phyloP scores from a whole-genome alignment of 2,888 invertebrate genomes.

The Troides oblongomaculatus region DNA sequence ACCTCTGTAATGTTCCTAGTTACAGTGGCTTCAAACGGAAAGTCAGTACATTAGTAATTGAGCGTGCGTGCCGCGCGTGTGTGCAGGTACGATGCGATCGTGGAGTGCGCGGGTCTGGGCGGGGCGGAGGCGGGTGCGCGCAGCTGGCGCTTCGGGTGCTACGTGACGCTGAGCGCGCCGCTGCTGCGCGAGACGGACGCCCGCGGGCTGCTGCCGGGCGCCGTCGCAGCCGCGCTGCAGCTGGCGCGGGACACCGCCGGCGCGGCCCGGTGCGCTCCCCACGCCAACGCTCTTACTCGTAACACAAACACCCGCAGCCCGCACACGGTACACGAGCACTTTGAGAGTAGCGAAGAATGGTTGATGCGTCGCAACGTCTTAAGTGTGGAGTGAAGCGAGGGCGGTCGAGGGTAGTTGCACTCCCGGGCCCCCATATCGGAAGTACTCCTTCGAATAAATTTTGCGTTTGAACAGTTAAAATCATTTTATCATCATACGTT shows the following conservation, averaged over 20 bases:
- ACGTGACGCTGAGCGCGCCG: conserved; percentile 91
- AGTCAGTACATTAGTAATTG: too few relatives aligned
- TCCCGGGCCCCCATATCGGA: background rate
- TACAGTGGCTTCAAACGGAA: too few relatives aligned
- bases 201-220: conserved; percentile 84
- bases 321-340: too few relatives aligned
- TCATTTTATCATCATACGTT: too few relatives aligned
- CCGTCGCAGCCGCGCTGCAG: conserved; percentile 72
- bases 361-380: too few relatives aligned
- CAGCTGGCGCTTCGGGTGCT: conserved; percentile 83
- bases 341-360: too few relatives aligned
- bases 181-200: conserved; percentile 88
- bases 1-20: too few relatives aligned
- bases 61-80: conserved; percentile 59
- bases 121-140: conserved; percentile 78
- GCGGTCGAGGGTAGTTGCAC: too few relatives aligned
- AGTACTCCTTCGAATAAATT: background rate
- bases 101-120: conserved; percentile 91
- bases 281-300: conserved; percentile 39
- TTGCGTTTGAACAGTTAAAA: too few relatives aligned
- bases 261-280: conserved; percentile 73
- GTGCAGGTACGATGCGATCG: conserved; percentile 85
- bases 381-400: too few relatives aligned
- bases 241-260: conserved; percentile 53
- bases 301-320: too few relatives aligned